phyloP scores from a whole-genome alignment of 2,797 vertebrate genomes.

The Vireo griseus region DNA sequence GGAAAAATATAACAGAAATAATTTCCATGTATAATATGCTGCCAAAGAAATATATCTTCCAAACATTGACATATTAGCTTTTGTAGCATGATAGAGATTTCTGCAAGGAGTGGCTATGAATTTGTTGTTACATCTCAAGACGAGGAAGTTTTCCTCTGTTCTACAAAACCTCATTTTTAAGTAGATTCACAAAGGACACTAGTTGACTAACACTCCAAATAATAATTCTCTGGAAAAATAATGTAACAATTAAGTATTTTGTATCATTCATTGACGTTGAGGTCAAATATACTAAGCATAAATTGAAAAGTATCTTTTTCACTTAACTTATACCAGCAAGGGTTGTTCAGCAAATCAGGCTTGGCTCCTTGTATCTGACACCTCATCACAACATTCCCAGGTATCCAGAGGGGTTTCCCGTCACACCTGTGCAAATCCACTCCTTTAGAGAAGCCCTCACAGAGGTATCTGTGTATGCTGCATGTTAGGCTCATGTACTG shows the following conservation, averaged over 20 bases:
- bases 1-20: constrained; percentile 2
- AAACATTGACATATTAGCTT: not conserved
- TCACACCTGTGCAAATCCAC: not conserved
- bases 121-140: not conserved
- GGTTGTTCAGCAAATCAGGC: not conserved
- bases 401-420: not conserved
- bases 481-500: not conserved
- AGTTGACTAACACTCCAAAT: not conserved
- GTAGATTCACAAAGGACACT: not conserved
- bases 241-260: not conserved
- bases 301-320: not conserved
- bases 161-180: not conserved
- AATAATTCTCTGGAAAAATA: not conserved
- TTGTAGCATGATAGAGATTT: not conserved
- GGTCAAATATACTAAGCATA: not conserved
- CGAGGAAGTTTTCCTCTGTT: not conserved
- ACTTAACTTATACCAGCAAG: not conserved
- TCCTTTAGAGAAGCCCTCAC: not conserved
- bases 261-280: not conserved
- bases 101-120: not conserved
- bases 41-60: not conserved
- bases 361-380: not conserved
- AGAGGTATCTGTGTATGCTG: not conserved
- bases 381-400: not conserved
- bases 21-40: not conserved